Conservation (phyloP, 2,888 invertebrate genomes). For the Elmis aenea region DNA sequence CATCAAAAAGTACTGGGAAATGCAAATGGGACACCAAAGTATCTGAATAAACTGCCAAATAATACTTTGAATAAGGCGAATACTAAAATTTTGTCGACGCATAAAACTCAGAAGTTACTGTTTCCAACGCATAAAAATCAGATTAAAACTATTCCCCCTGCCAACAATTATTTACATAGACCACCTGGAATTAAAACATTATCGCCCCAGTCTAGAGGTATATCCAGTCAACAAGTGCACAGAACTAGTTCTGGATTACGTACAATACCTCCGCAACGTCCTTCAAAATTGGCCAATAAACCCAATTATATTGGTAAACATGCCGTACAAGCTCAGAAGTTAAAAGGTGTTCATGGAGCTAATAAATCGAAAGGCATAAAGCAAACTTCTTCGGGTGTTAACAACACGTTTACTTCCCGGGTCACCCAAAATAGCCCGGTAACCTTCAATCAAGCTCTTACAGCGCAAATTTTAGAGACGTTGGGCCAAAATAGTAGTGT, state of each 20-base stretch:
- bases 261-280: constrained; percentile 43
- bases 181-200: constrained; percentile 38
- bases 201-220: constrained; percentile 32
- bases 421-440: constrained; percentile 44
- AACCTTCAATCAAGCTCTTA: constrained; percentile 58
- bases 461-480: constrained; percentile 59
- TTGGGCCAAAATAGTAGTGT: constrained; percentile 16
- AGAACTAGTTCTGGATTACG: constrained; percentile 40
- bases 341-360: constrained; percentile 23
- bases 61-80: constrained; percentile 11
- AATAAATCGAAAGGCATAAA: constrained; percentile 16
- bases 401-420: constrained; percentile 17
- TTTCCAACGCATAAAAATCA: constrained; percentile 42
- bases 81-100: constrained; percentile 8
- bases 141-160: constrained; percentile 38
- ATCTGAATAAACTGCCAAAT: constrained; percentile 32
- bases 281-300: constrained; percentile 39
- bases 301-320: constrained; percentile 47
- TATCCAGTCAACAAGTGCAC: constrained; percentile 32
- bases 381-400: constrained; percentile 12
- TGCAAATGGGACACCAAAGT: constrained; percentile 38
- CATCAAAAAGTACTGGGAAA: constrained; percentile 37
- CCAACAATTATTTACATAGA: constrained; percentile 33
- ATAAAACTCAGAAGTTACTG: constrained; percentile 25
- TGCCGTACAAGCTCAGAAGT: constrained; percentile 45